Evolutionary conservation across 35 echinoderm and acorn worm genomes (phyloP).

Genomic region (Amphiura filiformis): DNA sequence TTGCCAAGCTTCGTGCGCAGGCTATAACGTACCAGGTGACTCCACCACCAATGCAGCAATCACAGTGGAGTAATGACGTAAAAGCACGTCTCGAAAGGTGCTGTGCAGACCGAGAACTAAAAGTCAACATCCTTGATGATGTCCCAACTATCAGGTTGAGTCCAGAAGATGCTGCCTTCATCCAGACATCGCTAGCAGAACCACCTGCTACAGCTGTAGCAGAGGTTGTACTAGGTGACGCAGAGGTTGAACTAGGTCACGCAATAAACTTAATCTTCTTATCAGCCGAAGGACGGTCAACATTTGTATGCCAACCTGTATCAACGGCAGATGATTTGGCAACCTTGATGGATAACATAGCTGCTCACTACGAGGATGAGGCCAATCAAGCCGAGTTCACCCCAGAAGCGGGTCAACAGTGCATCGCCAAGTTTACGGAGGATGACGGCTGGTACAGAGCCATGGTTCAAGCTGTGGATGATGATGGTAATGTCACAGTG

Average conservation of each 20-base stretch:
- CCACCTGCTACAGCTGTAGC: not conserved
- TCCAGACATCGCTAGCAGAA: not conserved
- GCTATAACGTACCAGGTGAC: not conserved
- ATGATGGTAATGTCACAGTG: conserved; percentile 39
- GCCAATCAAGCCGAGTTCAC: not conserved
- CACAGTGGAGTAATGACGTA: conserved; percentile 1
- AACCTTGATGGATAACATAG: not conserved
- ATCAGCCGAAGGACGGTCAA: not conserved
- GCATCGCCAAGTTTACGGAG: conserved; percentile 72
- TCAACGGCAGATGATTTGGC: not conserved
- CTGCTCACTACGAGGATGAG: too few relatives aligned
- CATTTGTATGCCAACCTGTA: not conserved
- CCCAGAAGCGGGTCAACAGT: conserved; percentile 34
- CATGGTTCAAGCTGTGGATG: conserved; percentile 30
- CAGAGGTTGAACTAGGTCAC: not conserved
- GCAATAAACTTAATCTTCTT: not conserved
- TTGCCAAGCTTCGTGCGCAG: not conserved
- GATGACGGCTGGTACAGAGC: conserved; percentile 86
- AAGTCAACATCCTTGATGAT: not conserved
- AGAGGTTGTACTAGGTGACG: not conserved
- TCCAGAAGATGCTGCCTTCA: not conserved
- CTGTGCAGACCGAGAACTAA: not conserved
- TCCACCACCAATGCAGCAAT: not conserved
- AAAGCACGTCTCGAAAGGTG: conserved; percentile 14
- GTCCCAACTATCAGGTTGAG: not conserved